Conservation (phyloP, 2,888 invertebrate genomes). For the Cephus spinipes region DNA sequence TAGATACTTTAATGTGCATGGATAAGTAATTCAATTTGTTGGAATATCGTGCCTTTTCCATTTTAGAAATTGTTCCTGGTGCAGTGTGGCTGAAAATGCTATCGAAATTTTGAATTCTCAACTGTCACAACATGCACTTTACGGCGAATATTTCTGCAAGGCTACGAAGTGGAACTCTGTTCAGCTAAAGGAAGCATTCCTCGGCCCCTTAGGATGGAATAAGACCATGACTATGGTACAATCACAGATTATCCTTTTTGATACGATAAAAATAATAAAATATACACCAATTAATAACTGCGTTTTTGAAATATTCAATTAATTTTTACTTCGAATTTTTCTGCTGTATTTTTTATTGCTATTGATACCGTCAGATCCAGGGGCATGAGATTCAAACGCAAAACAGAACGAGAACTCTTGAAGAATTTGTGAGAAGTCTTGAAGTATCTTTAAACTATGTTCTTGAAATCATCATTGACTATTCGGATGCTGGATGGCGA, state of each 20-base stretch:
- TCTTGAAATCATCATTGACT: constrained; percentile 52
- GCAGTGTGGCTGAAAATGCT: constrained; percentile 58
- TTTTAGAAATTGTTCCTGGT: constrained; percentile 67
- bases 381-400: not conserved
- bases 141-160: constrained; percentile 69
- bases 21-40: not conserved
- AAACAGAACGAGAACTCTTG: constrained; percentile 32
- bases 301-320: not conserved
- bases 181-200: constrained; percentile 65
- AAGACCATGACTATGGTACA: constrained; percentile 70
- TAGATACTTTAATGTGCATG: not conserved
- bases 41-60: not conserved
- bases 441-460: constrained; percentile 45
- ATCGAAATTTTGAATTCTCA: constrained; percentile 71
- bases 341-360: not conserved
- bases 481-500: constrained; percentile 42
- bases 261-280: constrained; percentile 11
- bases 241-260: not conserved
- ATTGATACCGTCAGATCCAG: not conserved
- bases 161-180: constrained; percentile 63
- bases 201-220: constrained; percentile 72
- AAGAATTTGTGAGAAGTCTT: constrained; percentile 38
- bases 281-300: not conserved
- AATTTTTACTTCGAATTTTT: not conserved
- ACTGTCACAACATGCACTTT: constrained; percentile 69